Evolutionary conservation across 2,113 vertebrate species (phyloP).

Genomic region (Hypanus sabinus): DNA sequence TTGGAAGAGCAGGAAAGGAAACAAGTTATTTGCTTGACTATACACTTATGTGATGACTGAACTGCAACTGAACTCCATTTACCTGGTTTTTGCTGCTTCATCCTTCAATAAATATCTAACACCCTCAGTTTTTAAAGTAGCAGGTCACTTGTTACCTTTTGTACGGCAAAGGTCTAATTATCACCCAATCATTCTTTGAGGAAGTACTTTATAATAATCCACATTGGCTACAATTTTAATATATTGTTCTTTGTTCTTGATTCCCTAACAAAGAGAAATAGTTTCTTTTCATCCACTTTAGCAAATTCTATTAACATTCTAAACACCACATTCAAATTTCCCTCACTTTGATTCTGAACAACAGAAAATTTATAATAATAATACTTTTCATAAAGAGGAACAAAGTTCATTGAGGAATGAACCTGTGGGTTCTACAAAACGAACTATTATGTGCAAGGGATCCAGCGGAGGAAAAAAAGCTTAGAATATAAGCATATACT

Average conservation of each 20-base stretch:
- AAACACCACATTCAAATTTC: background rate
- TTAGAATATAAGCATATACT: no score
- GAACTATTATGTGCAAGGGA: no score
- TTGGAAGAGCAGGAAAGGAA: background rate
- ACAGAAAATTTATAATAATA: no score
- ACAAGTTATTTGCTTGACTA: background rate
- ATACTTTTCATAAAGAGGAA: no score
- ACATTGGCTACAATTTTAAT: background rate
- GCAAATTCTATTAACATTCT: background rate
- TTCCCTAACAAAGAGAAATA: background rate
- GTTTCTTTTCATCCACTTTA: background rate
- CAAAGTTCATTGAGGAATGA: no score
- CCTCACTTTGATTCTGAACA: background rate
- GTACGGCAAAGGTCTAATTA: background rate
- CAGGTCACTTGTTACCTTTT: background rate
- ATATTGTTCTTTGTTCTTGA: background rate
- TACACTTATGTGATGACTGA: background rate
- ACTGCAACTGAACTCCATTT: background rate
- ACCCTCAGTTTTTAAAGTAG: background rate
- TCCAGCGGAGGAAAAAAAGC: no score
- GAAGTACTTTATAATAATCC: background rate
- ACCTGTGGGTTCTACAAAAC: no score
- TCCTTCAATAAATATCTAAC: background rate
- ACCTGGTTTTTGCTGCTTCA: background rate
- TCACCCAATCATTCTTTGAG: background rate